phyloP scores from a whole-genome alignment of 2,113 vertebrate species.

The Balaeniceps rex region DNA sequence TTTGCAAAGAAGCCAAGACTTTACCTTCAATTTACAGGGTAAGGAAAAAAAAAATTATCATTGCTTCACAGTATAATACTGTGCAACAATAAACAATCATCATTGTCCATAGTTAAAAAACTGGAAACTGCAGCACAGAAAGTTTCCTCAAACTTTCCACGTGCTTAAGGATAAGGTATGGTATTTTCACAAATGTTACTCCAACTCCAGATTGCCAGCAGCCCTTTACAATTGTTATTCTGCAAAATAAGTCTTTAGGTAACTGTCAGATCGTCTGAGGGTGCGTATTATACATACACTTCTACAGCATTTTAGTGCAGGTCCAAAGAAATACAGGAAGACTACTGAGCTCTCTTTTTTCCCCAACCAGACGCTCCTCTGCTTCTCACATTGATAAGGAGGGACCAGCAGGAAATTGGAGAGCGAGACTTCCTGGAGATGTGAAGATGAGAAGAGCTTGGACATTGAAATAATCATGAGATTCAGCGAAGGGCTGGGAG shows the following conservation, averaged over 20 bases:
- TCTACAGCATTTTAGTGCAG: neutral
- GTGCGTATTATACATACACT: accelerated
- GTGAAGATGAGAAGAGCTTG: neutral
- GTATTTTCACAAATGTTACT: neutral
- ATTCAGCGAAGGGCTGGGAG: neutral
- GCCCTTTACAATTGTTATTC: neutral
- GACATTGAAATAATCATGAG: neutral
- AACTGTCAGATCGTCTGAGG: neutral
- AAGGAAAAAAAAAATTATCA: neutral
- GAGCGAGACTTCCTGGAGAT: neutral
- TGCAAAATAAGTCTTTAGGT: neutral
- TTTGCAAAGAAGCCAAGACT: neutral
- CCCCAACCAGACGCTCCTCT: neutral
- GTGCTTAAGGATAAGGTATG: neutral
- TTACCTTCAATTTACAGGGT: neutral
- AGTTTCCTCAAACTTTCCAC: neutral
- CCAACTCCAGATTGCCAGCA: neutral
- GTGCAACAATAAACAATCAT: neutral
- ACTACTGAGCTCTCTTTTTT: neutral
- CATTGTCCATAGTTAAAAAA: neutral
- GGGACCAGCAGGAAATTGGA: neutral
- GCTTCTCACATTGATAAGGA: neutral
- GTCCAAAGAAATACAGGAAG: neutral
- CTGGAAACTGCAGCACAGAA: neutral
- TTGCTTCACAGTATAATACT: neutral